Base-by-base conservation (phyloP, 2,888 invertebrate species). In the Cataglyphis albicans region DNA sequence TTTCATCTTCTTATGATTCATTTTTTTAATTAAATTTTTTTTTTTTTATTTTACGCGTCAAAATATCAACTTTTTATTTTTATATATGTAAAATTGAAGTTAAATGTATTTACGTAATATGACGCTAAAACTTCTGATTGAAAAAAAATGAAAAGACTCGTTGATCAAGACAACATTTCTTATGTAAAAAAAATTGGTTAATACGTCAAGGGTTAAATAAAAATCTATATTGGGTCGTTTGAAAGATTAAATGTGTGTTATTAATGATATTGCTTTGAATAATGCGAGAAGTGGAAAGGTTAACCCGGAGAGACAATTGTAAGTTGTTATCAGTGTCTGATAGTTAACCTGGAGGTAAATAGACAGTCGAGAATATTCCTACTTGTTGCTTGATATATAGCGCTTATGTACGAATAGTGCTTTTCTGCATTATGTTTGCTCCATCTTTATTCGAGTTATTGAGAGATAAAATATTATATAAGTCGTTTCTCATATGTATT, bases 321-420 rank as follows among this genome's bases (percentile, higher is more conserved):
- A 64, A n/a, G 3, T 25, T 75, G 25, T 25, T 75, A 65, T 65
- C 75, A 64, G 38, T 25, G 52, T 21, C 38, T 55, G 64, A 35
- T 35, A 6, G 25, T 64, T 75, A 65, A 25, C 52, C 25, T 25
- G 21, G 48, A 52, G 64, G 63, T 75, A 75, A 75, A 75, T 75
- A 75, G 64, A n/a, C 52, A 38, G 18, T 9, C 38, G 25, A 35
- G 35, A 52, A 64, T 75, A 25, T 75, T 75, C 7, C 75, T 75
- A 75, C 75, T 65, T 75, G 64, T 75, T 75, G 75, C 52, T 55
- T 75, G 38, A 64, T 75, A 52, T 35, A n/a, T 12, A 57, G 38
- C 25, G 25, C 12, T 10, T 52, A 29, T 61, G 15, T 67, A 41
- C 1, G 15, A 61, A 59, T 57, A 74, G 2, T 44, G 44, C 21